Evolutionary conservation across 1,140 invertebrate species (phyloP), one percentile per base, ranked within the genome.

Genomic region (Halotydeus destructor): DNA sequence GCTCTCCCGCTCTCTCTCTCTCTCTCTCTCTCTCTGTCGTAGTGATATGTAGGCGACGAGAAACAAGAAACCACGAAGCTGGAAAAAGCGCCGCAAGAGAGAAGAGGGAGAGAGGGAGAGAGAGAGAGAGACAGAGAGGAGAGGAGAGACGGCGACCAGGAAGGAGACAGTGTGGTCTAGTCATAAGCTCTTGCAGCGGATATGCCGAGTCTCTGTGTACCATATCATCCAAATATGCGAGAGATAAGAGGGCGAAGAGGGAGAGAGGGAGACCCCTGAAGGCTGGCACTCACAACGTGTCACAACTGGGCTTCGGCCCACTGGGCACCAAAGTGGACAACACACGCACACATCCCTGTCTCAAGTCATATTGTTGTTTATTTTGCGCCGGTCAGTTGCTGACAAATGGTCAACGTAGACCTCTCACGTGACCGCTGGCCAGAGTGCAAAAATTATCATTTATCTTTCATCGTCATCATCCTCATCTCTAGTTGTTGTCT

Each of bases 1-100:
- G 9, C 21, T 36, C 21, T 36, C 35, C 18, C 21, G 9, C 35
- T 36, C 21, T 36, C 35, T 36, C 35, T 36, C 35, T 36, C 35
- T 26, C 35, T 36, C 35, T 26, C 35, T 36, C 21, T 36, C 21
- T 36, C n/a, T 36, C 11, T 38, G 12, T 33, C 22, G 16, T n/a
- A 38, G 9, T 12, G 11, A 22, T 22, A 8, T 23, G 23, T 25
- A 23, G 23, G 27, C 37, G 27, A 38, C 22, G 18, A 21, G 16
- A 16, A 31, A n/a, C 30, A 31, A 31, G 30, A 31, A n/a, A 31
- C 30, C 12, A 35, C 9, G 33, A 35, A 18, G 33, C 9, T n/a
- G 5, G 33, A 35, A 34, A 35, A 35, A 11, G 33, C 18, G 11
- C 18, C 18, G 11, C 11, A n/a, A 18, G 23, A 21, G 18, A 35